Conservation (phyloP, 2,797 vertebrate genomes). For the Sebastes oblongus region DNA sequence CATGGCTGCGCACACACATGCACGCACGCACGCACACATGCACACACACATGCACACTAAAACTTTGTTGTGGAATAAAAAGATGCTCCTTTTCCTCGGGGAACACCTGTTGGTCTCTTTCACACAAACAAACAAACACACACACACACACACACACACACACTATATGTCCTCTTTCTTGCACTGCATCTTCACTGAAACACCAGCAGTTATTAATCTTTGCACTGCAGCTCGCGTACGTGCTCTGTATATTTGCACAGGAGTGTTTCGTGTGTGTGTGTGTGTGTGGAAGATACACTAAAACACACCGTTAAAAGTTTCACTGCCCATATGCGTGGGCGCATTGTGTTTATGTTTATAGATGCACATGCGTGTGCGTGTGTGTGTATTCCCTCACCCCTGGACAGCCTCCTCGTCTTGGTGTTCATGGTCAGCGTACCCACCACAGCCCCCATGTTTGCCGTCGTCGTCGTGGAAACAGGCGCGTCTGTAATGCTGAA, state of each 20-base stretch:
- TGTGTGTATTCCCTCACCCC: conserved; percentile 85
- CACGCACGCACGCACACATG: background rate
- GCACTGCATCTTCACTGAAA: conserved; percentile 26
- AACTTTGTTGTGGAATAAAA: conserved; percentile 50
- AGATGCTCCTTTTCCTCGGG: conserved; percentile 6
- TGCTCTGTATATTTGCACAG: background rate
- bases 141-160: background rate
- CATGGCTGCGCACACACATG: background rate
- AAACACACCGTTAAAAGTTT: conserved; percentile 27
- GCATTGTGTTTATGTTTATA: background rate
- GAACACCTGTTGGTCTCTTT: conserved; percentile 63
- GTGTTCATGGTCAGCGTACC: conserved; percentile 96
- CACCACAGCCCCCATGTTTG: conserved; percentile 95
- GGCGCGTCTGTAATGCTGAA: conserved; percentile 64
- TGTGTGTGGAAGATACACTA: background rate
- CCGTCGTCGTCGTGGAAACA: conserved; percentile 79
- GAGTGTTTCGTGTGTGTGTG: background rate
- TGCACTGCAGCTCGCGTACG: background rate
- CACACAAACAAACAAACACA: background rate
- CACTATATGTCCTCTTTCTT: background rate
- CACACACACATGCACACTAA: background rate
- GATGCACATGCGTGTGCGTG: background rate
- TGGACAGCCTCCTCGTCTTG: conserved; percentile 90
- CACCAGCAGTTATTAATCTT: conserved; percentile 35
- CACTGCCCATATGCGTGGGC: background rate